Conservation (phyloP, 2,113 vertebrate genomes). For the human (Homo sapiens) region GRCh38 chr7:128162501-128163000, state of each 20-base stretch:
- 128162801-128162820: neutral
- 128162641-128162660: constrained; percentile 19
- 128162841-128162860: too few species aligned
- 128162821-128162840: neutral
- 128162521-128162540: neutral
- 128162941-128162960: neutral
- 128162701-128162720: neutral
- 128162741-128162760: neutral
- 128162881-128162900: neutral
- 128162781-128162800: neutral
- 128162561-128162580: neutral
- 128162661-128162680: constrained; percentile 17
- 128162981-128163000: neutral
- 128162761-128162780: neutral
- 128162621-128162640: constrained; percentile 22
- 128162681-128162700: neutral
- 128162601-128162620: constrained; percentile 49
- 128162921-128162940: neutral
- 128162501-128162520: neutral
- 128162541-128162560: neutral
- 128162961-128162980: neutral
- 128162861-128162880: neutral
- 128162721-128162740: neutral
- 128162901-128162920: neutral
- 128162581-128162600: neutral